Evolutionary conservation across 1,140 invertebrate genomes (phyloP).

Genomic region (Sminthurinus signatus): DNA sequence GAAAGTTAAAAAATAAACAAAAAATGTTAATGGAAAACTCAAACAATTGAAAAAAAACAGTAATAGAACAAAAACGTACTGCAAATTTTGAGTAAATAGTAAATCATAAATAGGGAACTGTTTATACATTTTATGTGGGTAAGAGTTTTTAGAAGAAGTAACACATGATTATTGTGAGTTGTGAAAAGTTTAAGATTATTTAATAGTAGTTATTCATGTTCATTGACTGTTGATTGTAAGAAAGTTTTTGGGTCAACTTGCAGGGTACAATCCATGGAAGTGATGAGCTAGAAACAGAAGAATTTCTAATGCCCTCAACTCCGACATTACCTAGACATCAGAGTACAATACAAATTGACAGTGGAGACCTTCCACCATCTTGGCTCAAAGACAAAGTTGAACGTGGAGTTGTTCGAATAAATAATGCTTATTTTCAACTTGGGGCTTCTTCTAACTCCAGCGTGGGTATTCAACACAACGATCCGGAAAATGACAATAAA

Average conservation of each 20-base stretch:
- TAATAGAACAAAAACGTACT: too few species aligned
- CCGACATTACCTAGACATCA: not conserved
- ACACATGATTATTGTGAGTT: too few species aligned
- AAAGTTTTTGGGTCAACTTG: not conserved
- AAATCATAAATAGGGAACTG: too few species aligned
- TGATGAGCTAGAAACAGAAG: constrained; percentile 26
- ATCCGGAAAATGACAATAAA: not conserved
- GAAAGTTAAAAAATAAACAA: too few species aligned
- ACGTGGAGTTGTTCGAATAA: constrained; percentile 2
- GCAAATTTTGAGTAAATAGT: too few species aligned
- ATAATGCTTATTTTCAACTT: constrained; percentile 19
- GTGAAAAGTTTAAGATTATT: too few species aligned
- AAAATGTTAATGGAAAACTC: too few species aligned
- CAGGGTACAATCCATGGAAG: constrained; percentile 37
- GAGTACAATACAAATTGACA: constrained; percentile 9
- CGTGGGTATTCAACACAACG: not conserved
- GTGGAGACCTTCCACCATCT: not conserved
- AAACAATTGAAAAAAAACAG: too few species aligned
- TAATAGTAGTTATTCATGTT: too few species aligned
- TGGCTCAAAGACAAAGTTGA: constrained; percentile 13
- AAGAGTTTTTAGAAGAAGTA: too few species aligned
- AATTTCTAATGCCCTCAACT: not conserved
- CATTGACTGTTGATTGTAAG: not conserved
- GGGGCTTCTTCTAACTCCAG: constrained; percentile 3
- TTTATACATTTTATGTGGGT: too few species aligned